phyloP scores from a whole-genome alignment of 1,140 invertebrate species.

The Drosophila nebulosa region DNA sequence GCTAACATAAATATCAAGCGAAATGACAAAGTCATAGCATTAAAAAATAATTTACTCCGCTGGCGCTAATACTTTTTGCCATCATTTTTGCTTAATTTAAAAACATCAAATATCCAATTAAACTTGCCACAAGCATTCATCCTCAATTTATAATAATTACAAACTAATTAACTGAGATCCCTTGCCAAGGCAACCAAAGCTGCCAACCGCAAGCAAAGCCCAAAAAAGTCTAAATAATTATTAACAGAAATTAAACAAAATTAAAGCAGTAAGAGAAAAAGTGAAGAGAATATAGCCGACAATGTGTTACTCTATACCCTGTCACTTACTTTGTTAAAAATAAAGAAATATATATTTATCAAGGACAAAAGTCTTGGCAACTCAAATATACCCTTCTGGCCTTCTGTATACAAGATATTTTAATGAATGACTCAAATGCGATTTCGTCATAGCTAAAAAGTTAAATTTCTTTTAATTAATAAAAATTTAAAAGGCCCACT shows the following conservation, averaged over 20 bases:
- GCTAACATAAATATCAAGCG: conserved; percentile 58
- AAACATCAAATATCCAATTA: conserved; percentile 80
- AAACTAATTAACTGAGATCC: conserved; percentile 78
- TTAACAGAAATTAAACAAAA: conserved; percentile 79
- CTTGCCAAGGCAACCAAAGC: conserved; percentile 54
- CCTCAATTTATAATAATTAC: conserved; percentile 80
- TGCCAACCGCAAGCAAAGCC: conserved; percentile 64
- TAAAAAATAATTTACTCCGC: conserved; percentile 75
- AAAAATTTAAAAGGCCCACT: conserved; percentile 43
- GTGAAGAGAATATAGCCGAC: not conserved
- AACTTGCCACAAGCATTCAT: conserved; percentile 79
- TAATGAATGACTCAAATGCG: too few species aligned
- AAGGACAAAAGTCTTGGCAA: too few species aligned
- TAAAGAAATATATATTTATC: too few species aligned
- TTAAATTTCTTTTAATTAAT: conserved; percentile 55
- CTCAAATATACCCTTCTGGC: too few species aligned
- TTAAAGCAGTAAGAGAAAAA: conserved; percentile 40
- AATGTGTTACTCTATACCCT: too few species aligned
- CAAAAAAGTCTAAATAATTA: conserved; percentile 76
- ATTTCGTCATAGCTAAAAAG: conserved; percentile 18
- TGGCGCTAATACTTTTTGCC: conserved; percentile 57
- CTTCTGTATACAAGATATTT: too few species aligned
- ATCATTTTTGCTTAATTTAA: conserved; percentile 65
- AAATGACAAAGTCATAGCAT: conserved; percentile 62
- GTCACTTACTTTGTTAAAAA: too few species aligned